Percentiles rank a stretch among this genome's conserved stretches.
These are phyloP conservation scores for Pseudopipra pipra DNA, from an alignment of 2,113 vertebrate species.

Conservation along the genomic window DNA sequence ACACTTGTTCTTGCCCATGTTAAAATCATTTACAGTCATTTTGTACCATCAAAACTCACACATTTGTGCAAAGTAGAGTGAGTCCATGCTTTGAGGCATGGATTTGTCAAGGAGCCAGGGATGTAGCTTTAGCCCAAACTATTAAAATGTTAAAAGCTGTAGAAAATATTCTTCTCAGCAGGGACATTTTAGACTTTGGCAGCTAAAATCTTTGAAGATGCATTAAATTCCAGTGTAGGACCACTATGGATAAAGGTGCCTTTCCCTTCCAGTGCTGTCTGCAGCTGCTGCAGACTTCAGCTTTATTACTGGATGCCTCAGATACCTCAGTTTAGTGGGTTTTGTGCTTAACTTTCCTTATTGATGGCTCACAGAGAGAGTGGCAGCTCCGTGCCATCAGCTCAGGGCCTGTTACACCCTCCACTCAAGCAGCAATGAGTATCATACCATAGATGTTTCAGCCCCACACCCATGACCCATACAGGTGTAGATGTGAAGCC, in stretches of 20 bases:
- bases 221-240: background rate
- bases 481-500: background rate
- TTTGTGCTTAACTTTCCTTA: background rate
- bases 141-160: background rate
- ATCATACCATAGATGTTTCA: background rate
- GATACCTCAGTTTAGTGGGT: background rate
- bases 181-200: background rate
- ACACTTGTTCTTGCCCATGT: background rate
- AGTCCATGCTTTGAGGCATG: background rate
- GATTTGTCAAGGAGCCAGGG: background rate
- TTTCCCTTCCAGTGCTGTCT: background rate
- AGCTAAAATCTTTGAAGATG: background rate
- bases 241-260: background rate
- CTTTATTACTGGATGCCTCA: background rate
- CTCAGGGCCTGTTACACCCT: background rate
- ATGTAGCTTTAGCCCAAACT: background rate
- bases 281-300: background rate
- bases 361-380: background rate
- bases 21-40: accelerated
- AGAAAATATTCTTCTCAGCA: background rate
- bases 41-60: background rate
- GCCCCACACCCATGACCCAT: background rate
- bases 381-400: background rate
- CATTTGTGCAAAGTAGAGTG: background rate
- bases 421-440: accelerated